Evolutionary conservation across 2,888 invertebrate species (phyloP), one percentile per base, ranked within the genome.

Genomic region (Drosophila mayaguana): DNA sequence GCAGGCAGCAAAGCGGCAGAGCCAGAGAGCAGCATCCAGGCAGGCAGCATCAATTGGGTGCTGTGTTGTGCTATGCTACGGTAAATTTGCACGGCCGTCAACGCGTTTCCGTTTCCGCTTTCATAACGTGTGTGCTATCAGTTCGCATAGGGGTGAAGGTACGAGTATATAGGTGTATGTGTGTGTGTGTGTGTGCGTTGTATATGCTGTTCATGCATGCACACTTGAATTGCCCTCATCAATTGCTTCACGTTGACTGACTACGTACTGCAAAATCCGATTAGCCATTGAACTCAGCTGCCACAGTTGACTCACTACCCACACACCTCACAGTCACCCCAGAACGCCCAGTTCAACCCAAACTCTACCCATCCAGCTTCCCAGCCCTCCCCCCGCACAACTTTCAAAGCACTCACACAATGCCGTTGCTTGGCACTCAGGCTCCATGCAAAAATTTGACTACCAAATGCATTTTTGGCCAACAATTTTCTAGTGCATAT

Each of bases 181-280:
- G 45, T 28, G 46, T 55, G 61, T 69, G 48, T 34, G 38, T 25
- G 22, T 36, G 54, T 63, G 51, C 56, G 57, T 56, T 69, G 60
- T 62, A 34, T 34, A 6, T 38, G 64, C 61, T 71, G 60, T 76
- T 69, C 80, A 80, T 88, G 72, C 76, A 85, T 80, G 75, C 75
- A 76, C 88, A 80, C 83, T 88, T 72, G 81, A 88, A 85, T 85
- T 88, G 73, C 70, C 81, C 81, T 80, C 88, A 88, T 88, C 88
- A 86, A 85, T 85, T 83, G 84, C 78, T 80, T 88, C 81, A 86
- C 78, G 83, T 83, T 83, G 83, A 85, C 83, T 85, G 83, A 86
- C 72, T 88, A 65, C 84, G 72, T 72, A 78, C 80, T 76, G 72
- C 78, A 42, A 83, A 88, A 86, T 86, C 83, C 86, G 84, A 85